These are phyloP conservation scores for Enteromius fasciolatus DNA, from an alignment of 2,797 vertebrate genomes.

Conservation along the genomic window DNA sequence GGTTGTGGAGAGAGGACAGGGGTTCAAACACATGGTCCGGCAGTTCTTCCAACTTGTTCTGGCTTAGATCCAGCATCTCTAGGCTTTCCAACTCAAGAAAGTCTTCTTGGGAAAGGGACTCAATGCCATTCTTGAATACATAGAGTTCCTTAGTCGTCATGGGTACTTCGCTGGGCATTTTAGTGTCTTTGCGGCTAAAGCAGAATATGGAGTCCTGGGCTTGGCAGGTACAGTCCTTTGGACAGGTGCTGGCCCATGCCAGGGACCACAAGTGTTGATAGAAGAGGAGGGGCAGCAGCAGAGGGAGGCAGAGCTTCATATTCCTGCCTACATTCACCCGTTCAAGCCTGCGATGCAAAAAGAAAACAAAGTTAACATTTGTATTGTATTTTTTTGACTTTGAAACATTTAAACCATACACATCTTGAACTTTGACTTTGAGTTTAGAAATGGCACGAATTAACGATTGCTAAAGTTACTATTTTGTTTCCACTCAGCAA, in stretches of 20 bases:
- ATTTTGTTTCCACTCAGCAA: not conserved
- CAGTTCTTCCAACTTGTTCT: slow-evolving; percentile 87
- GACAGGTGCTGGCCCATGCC: slow-evolving; percentile 76
- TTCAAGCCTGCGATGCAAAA: slow-evolving; percentile 68
- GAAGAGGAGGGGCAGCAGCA: slow-evolving; percentile 72
- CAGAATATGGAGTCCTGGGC: slow-evolving; percentile 84
- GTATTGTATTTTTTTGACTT: not conserved
- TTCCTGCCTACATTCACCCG: slow-evolving; percentile 63
- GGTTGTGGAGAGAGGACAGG: slow-evolving; percentile 85
- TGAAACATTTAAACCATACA: not conserved
- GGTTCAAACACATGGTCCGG: slow-evolving; percentile 85
- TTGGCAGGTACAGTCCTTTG: slow-evolving; percentile 83
- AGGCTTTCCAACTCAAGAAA: slow-evolving; percentile 81
- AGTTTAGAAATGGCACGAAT: not conserved
- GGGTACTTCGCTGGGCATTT: slow-evolving; percentile 80
- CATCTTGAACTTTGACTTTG: not conserved
- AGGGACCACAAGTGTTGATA: slow-evolving; percentile 64
- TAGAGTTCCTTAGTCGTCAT: slow-evolving; percentile 80
- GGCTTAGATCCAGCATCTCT: slow-evolving; percentile 89
- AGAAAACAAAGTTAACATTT: slow-evolving; percentile 49
- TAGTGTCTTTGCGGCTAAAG: slow-evolving; percentile 76
- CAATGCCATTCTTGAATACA: slow-evolving; percentile 88
- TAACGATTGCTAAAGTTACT: not conserved
- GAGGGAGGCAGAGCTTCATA: slow-evolving; percentile 73
- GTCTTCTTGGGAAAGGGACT: slow-evolving; percentile 78